Evolutionary conservation across 2,888 invertebrate species (phyloP).

Genomic region (Epiblema foenella): DNA sequence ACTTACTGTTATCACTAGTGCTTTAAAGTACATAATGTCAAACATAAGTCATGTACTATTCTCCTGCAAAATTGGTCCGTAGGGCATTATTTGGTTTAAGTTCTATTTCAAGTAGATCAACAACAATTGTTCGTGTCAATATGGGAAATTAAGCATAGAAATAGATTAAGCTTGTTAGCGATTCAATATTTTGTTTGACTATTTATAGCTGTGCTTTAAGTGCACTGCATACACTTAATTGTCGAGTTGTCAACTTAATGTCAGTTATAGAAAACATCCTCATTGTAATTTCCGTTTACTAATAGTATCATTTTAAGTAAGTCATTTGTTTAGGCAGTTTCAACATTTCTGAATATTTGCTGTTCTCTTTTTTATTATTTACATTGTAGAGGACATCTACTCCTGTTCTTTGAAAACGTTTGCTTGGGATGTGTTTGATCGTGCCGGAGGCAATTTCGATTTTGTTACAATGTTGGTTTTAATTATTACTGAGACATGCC

Average conservation of each 20-base stretch:
- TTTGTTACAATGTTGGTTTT: conserved; percentile 62
- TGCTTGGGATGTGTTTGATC: conserved; percentile 52
- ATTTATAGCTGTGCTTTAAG: conserved; percentile 63
- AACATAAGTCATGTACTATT: conserved; percentile 38
- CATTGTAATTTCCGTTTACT: conserved; percentile 28
- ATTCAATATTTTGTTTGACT: conserved; percentile 63
- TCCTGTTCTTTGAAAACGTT: conserved; percentile 50
- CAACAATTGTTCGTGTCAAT: conserved; percentile 21
- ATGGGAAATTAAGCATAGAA: conserved; percentile 58
- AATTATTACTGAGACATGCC: conserved; percentile 50
- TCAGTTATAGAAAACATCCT: conserved; percentile 49
- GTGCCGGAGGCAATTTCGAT: conserved; percentile 49
- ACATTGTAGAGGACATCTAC: conserved; percentile 58
- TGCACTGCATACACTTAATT: conserved; percentile 52
- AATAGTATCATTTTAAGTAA: conserved; percentile 58
- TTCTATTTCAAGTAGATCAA: not conserved
- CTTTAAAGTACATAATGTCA: conserved; percentile 33
- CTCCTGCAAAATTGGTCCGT: not conserved
- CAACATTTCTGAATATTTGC: conserved; percentile 48
- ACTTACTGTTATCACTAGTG: conserved; percentile 55
- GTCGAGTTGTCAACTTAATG: conserved; percentile 49
- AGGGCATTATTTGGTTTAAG: not conserved
- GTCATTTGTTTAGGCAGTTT: conserved; percentile 52
- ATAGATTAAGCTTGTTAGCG: conserved; percentile 62
- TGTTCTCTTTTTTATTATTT: conserved; percentile 55